Evolutionary conservation across 2,888 invertebrate species (phyloP).

Genomic region (Ormia ochracea): DNA sequence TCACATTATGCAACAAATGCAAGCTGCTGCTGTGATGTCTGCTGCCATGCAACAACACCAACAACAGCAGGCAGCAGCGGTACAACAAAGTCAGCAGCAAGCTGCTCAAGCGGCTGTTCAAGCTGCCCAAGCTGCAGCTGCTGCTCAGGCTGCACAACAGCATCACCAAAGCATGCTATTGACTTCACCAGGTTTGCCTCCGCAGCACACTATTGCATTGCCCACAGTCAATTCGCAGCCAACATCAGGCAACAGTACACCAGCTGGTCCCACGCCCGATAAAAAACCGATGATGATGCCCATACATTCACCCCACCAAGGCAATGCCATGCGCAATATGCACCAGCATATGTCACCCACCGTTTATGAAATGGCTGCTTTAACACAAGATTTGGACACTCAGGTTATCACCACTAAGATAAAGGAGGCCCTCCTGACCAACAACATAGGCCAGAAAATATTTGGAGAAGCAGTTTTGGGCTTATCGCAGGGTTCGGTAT

Average conservation of each 20-base stretch:
- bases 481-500: constrained; percentile 96
- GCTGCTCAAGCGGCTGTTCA: constrained; percentile 78
- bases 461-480: constrained; percentile 99
- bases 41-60: constrained; percentile 76
- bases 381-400: constrained; percentile 97
- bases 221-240: constrained; percentile 77
- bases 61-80: constrained; percentile 67
- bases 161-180: constrained; percentile 80
- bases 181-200: constrained; percentile 86
- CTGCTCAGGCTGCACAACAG: constrained; percentile 76
- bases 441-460: constrained; percentile 98
- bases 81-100: constrained; percentile 78
- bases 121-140: constrained; percentile 78
- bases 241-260: constrained; percentile 50
- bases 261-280: constrained; percentile 62
- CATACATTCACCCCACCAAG: constrained; percentile 82
- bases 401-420: constrained; percentile 97
- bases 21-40: constrained; percentile 77
- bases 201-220: constrained; percentile 84
- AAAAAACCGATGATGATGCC: constrained; percentile 80
- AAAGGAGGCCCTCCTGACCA: constrained; percentile 96
- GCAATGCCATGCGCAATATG: constrained; percentile 83
- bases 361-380: constrained; percentile 97
- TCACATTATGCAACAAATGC: constrained; percentile 80
- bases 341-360: constrained; percentile 94